Base-by-base conservation (phyloP, 2,113 vertebrate genomes). In the Terrapene triunguis region DNA sequence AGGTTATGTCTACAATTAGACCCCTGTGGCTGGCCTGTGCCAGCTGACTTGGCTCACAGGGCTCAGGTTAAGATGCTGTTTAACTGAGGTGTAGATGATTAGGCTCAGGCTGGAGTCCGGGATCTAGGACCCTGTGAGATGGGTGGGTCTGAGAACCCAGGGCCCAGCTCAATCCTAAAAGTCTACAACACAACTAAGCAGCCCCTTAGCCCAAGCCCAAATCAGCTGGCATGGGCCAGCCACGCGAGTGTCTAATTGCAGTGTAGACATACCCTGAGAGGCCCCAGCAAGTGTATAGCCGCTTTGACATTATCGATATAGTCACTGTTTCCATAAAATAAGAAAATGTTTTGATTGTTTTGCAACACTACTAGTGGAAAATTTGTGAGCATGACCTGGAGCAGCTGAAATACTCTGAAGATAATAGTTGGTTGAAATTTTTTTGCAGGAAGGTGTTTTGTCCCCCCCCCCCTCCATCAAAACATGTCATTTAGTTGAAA, bases 381-480 rank as follows among this genome's bases (percentile, higher is more conserved):
- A 72, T 72, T 72, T 21, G 11, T 38, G 50, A 25, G 21, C 6
- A 22, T 53, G 6, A 6, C 6, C 35, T 38, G 35, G 19, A 82
- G 51, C 32, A 42, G 27, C 8, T 50, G 14, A 50, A 80, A 17
- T 50, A 48, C 9, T 80, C 44, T 19, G 27, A 80, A 76, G 38
- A 22, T 72, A 42, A 72, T 9, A 22, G 69, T 11, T 72, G 17
- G 76, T 29, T 29, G 44, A 44, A 79, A 79, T 17, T 47, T 11
- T 14, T 16, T 79, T 29, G 6, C 14, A 48, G 8, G 32, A 79
- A 79, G 13, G 48, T 50, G 50, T 13, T 25, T 48, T 17, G 14
- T 6, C 0, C 51, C 22, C 54, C 1, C 55, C 8, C 24, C 3
- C 8, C 16, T n/a, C 8, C 9, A 35, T 47, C 48, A 48, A 35